Percentiles rank a stretch among this genome's conserved stretches.
Evolutionary conservation across 1,140 invertebrate genomes (phyloP).

Genomic region (Drosophila tani): DNA sequence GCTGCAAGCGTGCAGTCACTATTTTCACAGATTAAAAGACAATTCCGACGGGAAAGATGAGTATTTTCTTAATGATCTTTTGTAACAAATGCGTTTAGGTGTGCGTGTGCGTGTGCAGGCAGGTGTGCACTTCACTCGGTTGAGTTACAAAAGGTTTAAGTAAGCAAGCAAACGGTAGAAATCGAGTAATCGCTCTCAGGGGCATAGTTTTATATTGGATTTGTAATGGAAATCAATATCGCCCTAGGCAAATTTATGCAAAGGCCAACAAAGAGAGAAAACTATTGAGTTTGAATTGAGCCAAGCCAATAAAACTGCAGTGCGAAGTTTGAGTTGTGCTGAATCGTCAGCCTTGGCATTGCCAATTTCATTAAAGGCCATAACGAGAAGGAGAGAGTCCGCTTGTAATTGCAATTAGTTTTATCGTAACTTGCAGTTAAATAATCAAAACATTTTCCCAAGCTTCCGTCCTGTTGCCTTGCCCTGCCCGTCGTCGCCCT

Average conservation of each 20-base stretch:
- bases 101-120: constrained; percentile 1
- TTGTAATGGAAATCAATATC: constrained; percentile 59
- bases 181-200: constrained; percentile 52
- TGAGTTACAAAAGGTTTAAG: constrained; percentile 46
- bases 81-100: constrained; percentile 1
- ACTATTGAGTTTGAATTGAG: constrained; percentile 25
- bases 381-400: constrained; percentile 29
- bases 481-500: not conserved
- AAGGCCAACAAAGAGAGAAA: constrained; percentile 38
- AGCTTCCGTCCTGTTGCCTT: constrained; percentile 33
- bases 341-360: constrained; percentile 46
- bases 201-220: constrained; percentile 55
- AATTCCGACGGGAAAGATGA: constrained; percentile 16
- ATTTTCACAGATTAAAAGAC: constrained; percentile 32
- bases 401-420: constrained; percentile 72
- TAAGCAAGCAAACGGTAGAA: constrained; percentile 28
- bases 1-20: not conserved
- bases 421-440: constrained; percentile 63
- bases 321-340: constrained; percentile 39
- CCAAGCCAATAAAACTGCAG: constrained; percentile 34
- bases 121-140: constrained; percentile 19
- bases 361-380: constrained; percentile 46
- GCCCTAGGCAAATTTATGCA: constrained; percentile 47
- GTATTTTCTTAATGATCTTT: constrained; percentile 22
- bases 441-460: constrained; percentile 77